Percentiles rank a stretch among this genome's conserved stretches.
phyloP scores from a whole-genome alignment of 2,888 invertebrate species.

The Linhomoeus sp. region DNA sequence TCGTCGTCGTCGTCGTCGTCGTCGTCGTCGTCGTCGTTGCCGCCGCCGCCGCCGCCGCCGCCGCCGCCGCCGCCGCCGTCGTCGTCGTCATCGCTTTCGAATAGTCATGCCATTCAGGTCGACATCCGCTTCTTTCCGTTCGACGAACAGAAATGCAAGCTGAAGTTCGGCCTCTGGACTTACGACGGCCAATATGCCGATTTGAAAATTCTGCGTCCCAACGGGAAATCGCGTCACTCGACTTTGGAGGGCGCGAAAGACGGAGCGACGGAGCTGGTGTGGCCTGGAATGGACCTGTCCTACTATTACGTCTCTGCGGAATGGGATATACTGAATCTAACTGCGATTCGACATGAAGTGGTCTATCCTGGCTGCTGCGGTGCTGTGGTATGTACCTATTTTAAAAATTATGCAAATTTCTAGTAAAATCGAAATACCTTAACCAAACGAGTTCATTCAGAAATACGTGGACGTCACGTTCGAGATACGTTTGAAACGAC shows the following conservation, averaged over 20 bases:
- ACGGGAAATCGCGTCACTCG: too few species aligned
- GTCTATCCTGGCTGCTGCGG: background rate
- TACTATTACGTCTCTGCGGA: background rate
- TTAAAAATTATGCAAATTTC: background rate
- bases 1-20: too few species aligned
- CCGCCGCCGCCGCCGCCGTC: too few species aligned
- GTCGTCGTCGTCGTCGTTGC: too few species aligned
- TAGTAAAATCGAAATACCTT: background rate
- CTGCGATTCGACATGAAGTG: background rate
- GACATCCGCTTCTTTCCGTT: background rate
- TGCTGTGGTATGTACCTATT: too few species aligned
- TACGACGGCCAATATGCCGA: background rate
- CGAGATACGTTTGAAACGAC: background rate
- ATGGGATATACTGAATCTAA: background rate
- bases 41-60: background rate
- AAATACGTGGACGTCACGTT: slow-evolving; percentile 1
- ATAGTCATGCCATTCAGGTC: background rate
- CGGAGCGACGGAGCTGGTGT: background rate
- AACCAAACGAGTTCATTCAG: background rate
- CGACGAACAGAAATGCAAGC: background rate
- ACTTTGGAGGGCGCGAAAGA: too few species aligned
- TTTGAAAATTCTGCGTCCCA: too few species aligned
- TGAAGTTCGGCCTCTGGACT: background rate
- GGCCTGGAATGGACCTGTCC: background rate
- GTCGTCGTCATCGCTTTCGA: background rate